Base-by-base conservation (phyloP, 1,140 invertebrate species). In the Bombus confusus region DNA sequence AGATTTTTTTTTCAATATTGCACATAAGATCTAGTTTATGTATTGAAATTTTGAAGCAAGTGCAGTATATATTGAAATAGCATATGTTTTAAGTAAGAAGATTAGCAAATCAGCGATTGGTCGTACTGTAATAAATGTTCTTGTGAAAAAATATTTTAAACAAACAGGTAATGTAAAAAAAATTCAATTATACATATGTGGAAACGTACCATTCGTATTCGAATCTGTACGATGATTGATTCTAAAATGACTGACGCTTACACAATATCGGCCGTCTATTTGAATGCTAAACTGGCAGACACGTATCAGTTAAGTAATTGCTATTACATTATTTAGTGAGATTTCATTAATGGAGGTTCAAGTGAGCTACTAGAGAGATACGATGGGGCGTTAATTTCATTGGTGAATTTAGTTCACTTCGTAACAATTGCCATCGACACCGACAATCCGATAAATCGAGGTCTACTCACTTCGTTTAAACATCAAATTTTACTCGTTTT, bases 251-350 rank as follows among this genome's bases (percentile, higher is more conserved):
- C 43, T 52, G 73, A 83, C 59, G 37, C 62, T 83, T 39, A 34
- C 34, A 69, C 71, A 47, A 74, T 83, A 83, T 34, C 34, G 43
- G 28, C 43, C 34, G 41, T 39, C 41, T 68, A 37, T 77, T 28
- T 9, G 64, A 83, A 62, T 39, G 41, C 10, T 41, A 57, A 37
- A 18, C 43, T 52, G 62, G 28, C 47, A n/a, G 43, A 47, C 84
- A 43, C 22, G 39, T 74, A 85, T 87, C 88, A 62, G 76, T 80
- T 88, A 92, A 90, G 86, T 88, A 92, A 91, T 90, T 89, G 88
- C 81, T 80, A 87, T 79, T 88, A 91, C 88, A 89, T 91, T 88
- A 91, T 92, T 91, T 91, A 91, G 86, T 75, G 86, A 47, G 82
- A 86, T 74, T 88, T 81, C 57, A 76, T 87, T 85, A 83, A 90